phyloP scores from a whole-genome alignment of 1,140 invertebrate genomes.

The Pomacea maculata region DNA sequence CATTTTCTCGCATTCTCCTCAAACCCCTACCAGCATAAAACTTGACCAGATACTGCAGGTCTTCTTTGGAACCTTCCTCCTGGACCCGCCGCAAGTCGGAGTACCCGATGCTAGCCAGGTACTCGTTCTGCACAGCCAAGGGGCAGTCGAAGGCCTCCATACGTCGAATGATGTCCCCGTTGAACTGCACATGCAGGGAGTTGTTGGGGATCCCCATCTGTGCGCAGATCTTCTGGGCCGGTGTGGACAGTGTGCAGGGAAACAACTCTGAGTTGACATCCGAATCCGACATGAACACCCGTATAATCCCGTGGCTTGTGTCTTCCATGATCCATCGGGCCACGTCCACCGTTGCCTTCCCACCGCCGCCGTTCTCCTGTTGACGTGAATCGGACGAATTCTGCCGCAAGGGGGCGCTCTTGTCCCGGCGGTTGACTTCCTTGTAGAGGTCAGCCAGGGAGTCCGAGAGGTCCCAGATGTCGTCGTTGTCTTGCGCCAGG shows the following conservation, averaged over 20 bases:
- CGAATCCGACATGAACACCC: constrained; percentile 55
- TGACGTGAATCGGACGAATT: background rate
- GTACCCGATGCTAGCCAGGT: constrained; percentile 60
- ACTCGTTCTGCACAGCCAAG: constrained; percentile 62
- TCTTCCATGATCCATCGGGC: constrained; percentile 58
- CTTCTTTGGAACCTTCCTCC: constrained; percentile 55
- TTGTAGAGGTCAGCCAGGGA: constrained; percentile 62
- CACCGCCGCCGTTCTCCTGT: background rate
- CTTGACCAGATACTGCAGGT: constrained; percentile 59
- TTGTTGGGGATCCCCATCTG: constrained; percentile 57
- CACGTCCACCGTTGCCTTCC: constrained; percentile 39
- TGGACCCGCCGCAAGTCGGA: constrained; percentile 58
- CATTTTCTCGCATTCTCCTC: background rate
- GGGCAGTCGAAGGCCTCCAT: constrained; percentile 63
- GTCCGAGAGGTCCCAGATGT: constrained; percentile 62
- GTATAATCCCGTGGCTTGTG: constrained; percentile 61
- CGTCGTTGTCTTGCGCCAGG: constrained; percentile 39
- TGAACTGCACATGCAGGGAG: constrained; percentile 62
- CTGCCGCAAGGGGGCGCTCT: background rate
- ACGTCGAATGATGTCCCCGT: constrained; percentile 63
- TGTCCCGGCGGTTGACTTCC: constrained; percentile 41
- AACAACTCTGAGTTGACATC: constrained; percentile 53
- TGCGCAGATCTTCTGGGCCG: constrained; percentile 60
- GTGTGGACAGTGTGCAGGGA: constrained; percentile 58
- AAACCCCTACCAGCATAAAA: constrained; percentile 62